Percentiles rank a stretch among this genome's conserved stretches.
Conservation (phyloP, 2,888 invertebrate genomes). For the Alcis repandata region DNA sequence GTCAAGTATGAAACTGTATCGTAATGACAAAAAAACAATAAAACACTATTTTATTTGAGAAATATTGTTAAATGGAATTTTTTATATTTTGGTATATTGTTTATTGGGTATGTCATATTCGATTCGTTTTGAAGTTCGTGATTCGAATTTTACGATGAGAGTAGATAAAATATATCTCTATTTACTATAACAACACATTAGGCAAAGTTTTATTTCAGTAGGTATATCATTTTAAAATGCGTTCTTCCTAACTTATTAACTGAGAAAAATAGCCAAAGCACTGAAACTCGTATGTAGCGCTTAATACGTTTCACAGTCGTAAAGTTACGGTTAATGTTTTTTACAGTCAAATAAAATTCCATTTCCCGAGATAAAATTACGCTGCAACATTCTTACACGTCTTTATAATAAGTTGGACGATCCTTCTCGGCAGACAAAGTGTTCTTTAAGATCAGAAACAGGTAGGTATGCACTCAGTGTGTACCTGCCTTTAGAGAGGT, state of each 20-base stretch:
- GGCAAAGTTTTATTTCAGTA: too few species aligned
- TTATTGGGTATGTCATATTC: too few species aligned
- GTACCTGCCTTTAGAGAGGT: neutral
- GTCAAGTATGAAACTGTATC: too few species aligned
- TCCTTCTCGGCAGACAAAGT: conserved; percentile 54
- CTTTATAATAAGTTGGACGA: conserved; percentile 60
- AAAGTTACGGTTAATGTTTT: conserved; percentile 36
- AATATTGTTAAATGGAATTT: too few species aligned
- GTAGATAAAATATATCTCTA: too few species aligned
- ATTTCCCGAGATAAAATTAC: conserved; percentile 49
- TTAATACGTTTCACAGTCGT: conserved; percentile 18
- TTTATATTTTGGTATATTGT: too few species aligned
- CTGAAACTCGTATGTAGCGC: conserved; percentile 2
- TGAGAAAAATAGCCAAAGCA: neutral
- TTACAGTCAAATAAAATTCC: conserved; percentile 45
- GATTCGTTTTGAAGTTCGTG: too few species aligned
- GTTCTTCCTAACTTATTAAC: neutral
- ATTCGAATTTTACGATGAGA: too few species aligned
- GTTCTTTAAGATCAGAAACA: conserved; percentile 23
- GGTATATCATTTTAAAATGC: neutral
- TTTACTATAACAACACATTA: too few species aligned
- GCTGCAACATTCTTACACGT: conserved; percentile 60
- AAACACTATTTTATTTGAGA: too few species aligned
- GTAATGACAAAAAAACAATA: too few species aligned
- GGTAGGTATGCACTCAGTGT: conserved; percentile 10